Conservation (phyloP, 2,113 vertebrate genomes). For the Romanogobio albipinnatus region DNA sequence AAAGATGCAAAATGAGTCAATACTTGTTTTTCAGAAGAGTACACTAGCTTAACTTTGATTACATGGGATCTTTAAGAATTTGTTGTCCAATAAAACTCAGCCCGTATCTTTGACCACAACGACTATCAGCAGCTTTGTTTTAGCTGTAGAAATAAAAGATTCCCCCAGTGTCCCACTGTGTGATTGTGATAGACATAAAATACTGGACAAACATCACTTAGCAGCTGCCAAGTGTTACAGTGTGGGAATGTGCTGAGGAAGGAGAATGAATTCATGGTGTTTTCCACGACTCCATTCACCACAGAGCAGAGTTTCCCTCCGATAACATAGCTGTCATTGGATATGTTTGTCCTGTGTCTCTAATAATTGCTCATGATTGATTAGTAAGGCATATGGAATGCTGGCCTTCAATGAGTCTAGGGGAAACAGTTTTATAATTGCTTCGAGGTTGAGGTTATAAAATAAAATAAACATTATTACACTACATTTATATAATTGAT, state of each 20-base stretch:
- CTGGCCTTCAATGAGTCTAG: background rate
- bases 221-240: slow-evolving; percentile 22
- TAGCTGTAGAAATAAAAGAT: background rate
- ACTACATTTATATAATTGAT: background rate
- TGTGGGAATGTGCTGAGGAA: slow-evolving; percentile 32
- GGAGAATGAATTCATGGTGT: slow-evolving; percentile 34
- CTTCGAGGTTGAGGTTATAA: background rate
- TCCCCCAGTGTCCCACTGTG: background rate
- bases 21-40: no score
- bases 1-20: no score
- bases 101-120: background rate
- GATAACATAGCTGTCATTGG: background rate
- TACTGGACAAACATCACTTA: slow-evolving; percentile 18
- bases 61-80: background rate
- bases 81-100: background rate
- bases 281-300: background rate
- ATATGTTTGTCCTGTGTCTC: slow-evolving; percentile 2
- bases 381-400: background rate
- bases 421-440: background rate
- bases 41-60: background rate
- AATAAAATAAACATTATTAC: background rate
- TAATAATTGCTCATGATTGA: slow-evolving; percentile 5
- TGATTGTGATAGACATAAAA: slow-evolving; percentile 10
- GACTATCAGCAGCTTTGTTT: background rate
- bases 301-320: background rate